Conservation (phyloP, 2,113 vertebrate genomes). For the Stigmatopora nigra region DNA sequence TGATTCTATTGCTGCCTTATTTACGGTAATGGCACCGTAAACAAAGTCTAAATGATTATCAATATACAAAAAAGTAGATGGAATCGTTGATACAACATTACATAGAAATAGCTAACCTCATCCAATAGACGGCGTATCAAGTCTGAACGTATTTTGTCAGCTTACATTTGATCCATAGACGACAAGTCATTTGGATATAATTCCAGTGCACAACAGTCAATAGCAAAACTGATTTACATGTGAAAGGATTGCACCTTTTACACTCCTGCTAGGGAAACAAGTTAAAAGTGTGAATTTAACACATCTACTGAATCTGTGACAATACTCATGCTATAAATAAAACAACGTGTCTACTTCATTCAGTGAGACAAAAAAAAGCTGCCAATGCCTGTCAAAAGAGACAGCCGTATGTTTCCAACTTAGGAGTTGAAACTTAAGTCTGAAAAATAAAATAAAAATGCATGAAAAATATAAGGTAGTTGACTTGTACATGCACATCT, state of each 20-base stretch:
- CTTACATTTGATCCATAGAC: slow-evolving; percentile 70
- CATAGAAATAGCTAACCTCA: slow-evolving; percentile 82
- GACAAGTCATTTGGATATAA: slow-evolving; percentile 69
- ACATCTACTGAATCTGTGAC: slow-evolving; percentile 61
- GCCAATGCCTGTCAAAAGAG: slow-evolving; percentile 69
- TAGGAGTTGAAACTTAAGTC: slow-evolving; percentile 75
- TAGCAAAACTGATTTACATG: slow-evolving; percentile 70
- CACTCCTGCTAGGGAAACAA: slow-evolving; percentile 58
- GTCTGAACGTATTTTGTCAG: slow-evolving; percentile 72
- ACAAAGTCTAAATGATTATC: slow-evolving; percentile 75
- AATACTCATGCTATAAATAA: slow-evolving; percentile 72
- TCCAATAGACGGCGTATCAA: slow-evolving; percentile 75
- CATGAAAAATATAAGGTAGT: slow-evolving; percentile 60
- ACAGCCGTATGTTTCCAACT: slow-evolving; percentile 69
- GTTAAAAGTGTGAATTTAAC: slow-evolving; percentile 49
- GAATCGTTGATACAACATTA: slow-evolving; percentile 93
- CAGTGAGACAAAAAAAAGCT: slow-evolving; percentile 75
- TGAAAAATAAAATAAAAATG: slow-evolving; percentile 56
- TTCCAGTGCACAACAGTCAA: slow-evolving; percentile 76
- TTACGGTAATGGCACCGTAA: slow-evolving; percentile 79
- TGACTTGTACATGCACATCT: slow-evolving; percentile 80
- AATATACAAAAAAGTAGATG: slow-evolving; percentile 75
- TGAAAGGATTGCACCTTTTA: slow-evolving; percentile 60
- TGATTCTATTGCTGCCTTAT: slow-evolving; percentile 89
- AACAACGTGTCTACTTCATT: slow-evolving; percentile 71